Evolutionary conservation across 2,113 vertebrate species (phyloP), one percentile per base, ranked within the genome.

Genomic region (Paradisaea rubra): DNA sequence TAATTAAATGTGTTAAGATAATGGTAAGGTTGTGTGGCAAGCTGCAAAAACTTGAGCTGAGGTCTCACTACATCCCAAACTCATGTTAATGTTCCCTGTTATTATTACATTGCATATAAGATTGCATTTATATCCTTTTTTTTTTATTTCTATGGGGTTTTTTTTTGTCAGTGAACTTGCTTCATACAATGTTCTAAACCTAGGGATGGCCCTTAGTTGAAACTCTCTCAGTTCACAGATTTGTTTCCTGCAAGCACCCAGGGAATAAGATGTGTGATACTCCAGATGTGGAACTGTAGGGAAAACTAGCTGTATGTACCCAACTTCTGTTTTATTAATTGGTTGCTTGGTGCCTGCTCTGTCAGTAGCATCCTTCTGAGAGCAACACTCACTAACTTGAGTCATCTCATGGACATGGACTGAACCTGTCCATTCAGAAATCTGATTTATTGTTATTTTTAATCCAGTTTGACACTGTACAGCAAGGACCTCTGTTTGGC

Each of bases 1-100:
- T 86, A 96, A 97, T 97, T 95, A 91, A 96, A 91, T 82, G 53
- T 81, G 47, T 96, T 96, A 96, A 97, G 94, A 77, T 77, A 89
- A 90, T 60, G 65, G 78, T 82, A 94, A 95, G n/a, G 50, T 84
- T 65, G 69, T 78, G 41, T 94, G 49, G 77, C 27, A 95, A 95
- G 70, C 49, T 11, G 16, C 50, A 69, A 95, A 96, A 88, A 35
- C 41, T 50, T 57, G 13, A 80, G 28, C 50, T 88, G 71, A 70
- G 18, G 47, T 88, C 66, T 82, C 1, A 0, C 24, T 63, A 66
- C 15, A 37, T 66, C 27, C 42, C 10, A 70, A 66, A 80, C 9
- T 89, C 49, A 63, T 71, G 59, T 94, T 89, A 35, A 35, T 72
- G 17, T 69, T 90, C 33, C 4, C 24, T 49, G 15, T 45, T 87